Conservation (phyloP, 2,113 vertebrate species). For the Nothocercus julius region DNA sequence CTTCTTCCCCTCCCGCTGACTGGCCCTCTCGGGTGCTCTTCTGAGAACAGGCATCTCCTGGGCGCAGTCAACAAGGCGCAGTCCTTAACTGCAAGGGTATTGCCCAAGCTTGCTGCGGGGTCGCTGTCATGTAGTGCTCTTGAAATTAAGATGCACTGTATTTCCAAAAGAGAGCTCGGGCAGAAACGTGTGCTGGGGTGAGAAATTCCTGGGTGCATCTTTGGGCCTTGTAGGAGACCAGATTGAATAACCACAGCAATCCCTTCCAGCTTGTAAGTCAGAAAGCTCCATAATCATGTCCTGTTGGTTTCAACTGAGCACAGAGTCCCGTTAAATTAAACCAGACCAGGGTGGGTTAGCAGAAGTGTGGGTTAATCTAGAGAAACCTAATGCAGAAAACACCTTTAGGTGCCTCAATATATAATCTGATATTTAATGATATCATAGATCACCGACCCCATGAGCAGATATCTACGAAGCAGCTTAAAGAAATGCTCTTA, state of each 20-base stretch:
- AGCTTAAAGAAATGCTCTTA: not conserved
- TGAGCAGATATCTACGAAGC: not conserved
- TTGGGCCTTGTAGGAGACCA: rapidly evolving
- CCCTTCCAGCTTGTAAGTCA: not conserved
- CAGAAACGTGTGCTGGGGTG: not conserved
- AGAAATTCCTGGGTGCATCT: not conserved
- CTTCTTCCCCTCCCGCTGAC: rapidly evolving
- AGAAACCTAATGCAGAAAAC: not conserved
- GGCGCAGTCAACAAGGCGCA: not conserved
- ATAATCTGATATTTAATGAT: not conserved
- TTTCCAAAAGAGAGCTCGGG: not conserved
- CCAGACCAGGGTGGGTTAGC: not conserved
- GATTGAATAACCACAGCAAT: not conserved
- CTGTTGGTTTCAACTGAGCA: not conserved
- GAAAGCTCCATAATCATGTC: not conserved
- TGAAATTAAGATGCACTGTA: not conserved
- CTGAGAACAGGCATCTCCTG: rapidly evolving
- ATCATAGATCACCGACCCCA: not conserved
- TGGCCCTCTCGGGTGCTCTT: not conserved
- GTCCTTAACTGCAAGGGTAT: not conserved
- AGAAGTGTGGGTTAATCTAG: not conserved
- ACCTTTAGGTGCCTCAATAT: not conserved
- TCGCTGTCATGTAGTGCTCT: not conserved
- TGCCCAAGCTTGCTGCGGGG: not conserved
- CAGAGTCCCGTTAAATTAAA: not conserved